These are phyloP conservation scores for Arge pagana DNA, from an alignment of 2,888 invertebrate species.

Conservation along the genomic window DNA sequence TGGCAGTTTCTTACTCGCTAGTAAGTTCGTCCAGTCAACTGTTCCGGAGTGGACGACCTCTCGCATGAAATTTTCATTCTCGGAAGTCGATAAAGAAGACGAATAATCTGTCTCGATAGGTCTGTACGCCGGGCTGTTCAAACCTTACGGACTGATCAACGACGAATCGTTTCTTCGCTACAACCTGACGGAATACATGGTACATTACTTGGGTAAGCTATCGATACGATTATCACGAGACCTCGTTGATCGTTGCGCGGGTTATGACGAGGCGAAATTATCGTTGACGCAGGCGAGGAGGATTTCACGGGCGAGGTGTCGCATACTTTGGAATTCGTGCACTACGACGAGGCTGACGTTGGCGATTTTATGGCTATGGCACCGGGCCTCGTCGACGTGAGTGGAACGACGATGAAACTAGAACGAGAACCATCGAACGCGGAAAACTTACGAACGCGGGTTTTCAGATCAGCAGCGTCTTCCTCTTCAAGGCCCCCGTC, in stretches of 20 bases:
- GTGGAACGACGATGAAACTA: neutral
- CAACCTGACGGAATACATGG: neutral
- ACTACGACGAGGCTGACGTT: neutral
- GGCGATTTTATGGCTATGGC: neutral
- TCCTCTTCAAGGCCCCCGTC: neutral
- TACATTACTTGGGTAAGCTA: constrained; percentile 1
- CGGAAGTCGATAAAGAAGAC: too few species aligned
- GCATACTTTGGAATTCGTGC: neutral
- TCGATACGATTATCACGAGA: too few species aligned
- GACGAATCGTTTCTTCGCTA: neutral
- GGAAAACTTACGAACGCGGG: too few species aligned
- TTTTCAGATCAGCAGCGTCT: constrained; percentile 6
- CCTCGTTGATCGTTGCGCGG: too few species aligned
- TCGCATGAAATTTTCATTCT: too few species aligned
- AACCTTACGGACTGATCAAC: neutral
- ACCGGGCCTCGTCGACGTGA: neutral
- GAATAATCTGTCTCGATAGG: too few species aligned
- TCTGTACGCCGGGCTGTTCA: neutral
- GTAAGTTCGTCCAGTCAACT: too few species aligned
- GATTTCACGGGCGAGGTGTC: neutral
- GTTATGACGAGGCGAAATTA: too few species aligned
- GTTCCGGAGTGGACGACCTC: too few species aligned
- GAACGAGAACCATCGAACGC: neutral
- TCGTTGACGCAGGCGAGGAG: neutral
- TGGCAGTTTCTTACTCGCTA: constrained; percentile 57